Conservation (phyloP, 2,113 vertebrate genomes). For the Pangasianodon gigas region DNA sequence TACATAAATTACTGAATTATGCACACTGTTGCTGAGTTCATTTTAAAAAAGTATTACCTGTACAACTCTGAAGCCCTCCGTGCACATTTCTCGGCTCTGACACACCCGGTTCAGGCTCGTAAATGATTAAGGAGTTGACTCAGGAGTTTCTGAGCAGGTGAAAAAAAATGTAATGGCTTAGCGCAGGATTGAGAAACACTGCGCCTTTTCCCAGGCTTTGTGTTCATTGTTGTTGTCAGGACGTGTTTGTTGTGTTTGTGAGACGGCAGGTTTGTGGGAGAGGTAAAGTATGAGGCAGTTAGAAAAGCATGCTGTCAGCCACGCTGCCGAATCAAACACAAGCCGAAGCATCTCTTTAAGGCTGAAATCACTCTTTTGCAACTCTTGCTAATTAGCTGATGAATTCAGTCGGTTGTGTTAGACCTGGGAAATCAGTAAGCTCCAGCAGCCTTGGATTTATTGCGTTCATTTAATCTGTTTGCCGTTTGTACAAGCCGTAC, state of each 20-base stretch:
- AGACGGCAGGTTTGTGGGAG: neutral
- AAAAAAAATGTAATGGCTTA: neutral
- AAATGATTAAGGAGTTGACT: neutral
- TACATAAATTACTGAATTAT: neutral
- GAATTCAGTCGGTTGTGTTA: neutral
- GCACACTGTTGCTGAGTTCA: neutral
- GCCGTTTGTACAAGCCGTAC: neutral
- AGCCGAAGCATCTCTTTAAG: neutral
- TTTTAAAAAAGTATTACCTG: neutral
- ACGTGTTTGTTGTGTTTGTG: neutral
- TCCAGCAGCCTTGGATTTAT: neutral
- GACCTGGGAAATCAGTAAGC: neutral
- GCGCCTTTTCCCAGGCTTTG: neutral
- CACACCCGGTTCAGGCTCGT: neutral
- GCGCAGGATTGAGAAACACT: neutral
- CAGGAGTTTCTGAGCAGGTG: neutral
- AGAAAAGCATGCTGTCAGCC: neutral
- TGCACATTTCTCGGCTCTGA: neutral
- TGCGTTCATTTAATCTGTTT: neutral
- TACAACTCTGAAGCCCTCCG: neutral
- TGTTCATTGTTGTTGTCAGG: neutral
- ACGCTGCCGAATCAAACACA: neutral
- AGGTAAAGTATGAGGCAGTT: neutral
- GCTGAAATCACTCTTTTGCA: neutral
- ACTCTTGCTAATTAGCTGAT: neutral